These are phyloP conservation scores for Matsumyia berberina DNA, from an alignment of 2,888 invertebrate species.

Conservation along the genomic window DNA sequence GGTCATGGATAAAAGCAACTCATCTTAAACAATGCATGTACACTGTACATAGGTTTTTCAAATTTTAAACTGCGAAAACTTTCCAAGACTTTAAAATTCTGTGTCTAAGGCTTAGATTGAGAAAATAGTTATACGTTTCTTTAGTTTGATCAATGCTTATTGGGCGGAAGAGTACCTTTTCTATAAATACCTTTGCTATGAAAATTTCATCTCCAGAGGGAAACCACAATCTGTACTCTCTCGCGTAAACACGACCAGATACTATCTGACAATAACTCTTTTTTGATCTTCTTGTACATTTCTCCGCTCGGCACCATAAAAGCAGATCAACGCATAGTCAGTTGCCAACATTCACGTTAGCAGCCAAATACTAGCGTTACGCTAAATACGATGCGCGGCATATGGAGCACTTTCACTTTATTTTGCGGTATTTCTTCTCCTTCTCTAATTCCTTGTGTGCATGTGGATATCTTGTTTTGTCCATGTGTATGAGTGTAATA, in stretches of 20 bases:
- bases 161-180: slow-evolving; percentile 50
- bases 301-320: slow-evolving; percentile 49
- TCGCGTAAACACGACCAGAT: slow-evolving; percentile 45
- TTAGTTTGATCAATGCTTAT: no score
- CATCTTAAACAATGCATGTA: no score
- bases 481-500: slow-evolving; percentile 40
- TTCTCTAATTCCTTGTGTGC: slow-evolving; percentile 66
- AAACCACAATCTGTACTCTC: slow-evolving; percentile 62
- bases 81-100: no score
- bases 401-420: slow-evolving; percentile 76
- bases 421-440: slow-evolving; percentile 73
- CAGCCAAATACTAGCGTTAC: slow-evolving; percentile 55
- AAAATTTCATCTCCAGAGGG: slow-evolving; percentile 31
- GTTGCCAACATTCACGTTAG: slow-evolving; percentile 41
- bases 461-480: slow-evolving; percentile 66
- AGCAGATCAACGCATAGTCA: slow-evolving; percentile 64
- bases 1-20: no score
- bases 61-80: no score
- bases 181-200: slow-evolving; percentile 25
- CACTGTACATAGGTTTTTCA: no score
- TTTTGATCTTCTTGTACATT: slow-evolving; percentile 36
- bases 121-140: background rate
- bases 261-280: slow-evolving; percentile 47
- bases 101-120: no score
- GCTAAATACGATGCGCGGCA: slow-evolving; percentile 70